A percentile compares a stretch with the other conserved stretches of the same genome.
Evolutionary conservation across 1,140 invertebrate species (phyloP).

Genomic region (Watersipora subatra): DNA sequence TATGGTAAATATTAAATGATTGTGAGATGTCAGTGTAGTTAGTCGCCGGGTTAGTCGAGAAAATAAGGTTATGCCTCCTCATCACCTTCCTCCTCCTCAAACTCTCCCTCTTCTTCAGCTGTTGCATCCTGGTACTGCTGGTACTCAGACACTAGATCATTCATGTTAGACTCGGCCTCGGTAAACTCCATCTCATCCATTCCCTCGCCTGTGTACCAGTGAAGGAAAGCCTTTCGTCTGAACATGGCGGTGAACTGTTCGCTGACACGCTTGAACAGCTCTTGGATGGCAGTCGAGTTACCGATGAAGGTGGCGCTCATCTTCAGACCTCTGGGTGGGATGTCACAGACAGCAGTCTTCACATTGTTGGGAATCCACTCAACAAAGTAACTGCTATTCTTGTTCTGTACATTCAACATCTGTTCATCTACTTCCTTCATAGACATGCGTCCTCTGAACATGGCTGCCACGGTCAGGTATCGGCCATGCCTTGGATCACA

Average conservation of each 20-base stretch:
- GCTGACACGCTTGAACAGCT: conserved; percentile 59
- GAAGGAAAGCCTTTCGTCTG: conserved; percentile 59
- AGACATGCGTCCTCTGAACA: conserved; percentile 85
- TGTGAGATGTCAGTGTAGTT: no score
- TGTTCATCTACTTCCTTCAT: conserved; percentile 78
- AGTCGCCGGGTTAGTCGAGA: no score
- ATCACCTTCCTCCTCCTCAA: conserved; percentile 63
- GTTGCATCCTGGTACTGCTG: conserved; percentile 62
- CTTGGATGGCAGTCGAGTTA: conserved; percentile 57
- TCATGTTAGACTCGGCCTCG: conserved; percentile 51
- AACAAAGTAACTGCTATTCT: conserved; percentile 64
- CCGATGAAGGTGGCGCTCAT: conserved; percentile 47
- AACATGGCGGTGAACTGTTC: conserved; percentile 62
- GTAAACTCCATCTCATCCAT: conserved; percentile 67
- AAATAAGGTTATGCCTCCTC: conserved; percentile 52
- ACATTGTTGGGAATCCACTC: conserved; percentile 59
- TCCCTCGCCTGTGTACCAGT: conserved; percentile 65
- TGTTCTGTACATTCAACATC: conserved; percentile 67
- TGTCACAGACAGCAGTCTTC: conserved; percentile 55
- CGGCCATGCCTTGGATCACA: conserved; percentile 69
- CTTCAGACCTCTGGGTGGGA: conserved; percentile 46
- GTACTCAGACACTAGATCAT: conserved; percentile 55
- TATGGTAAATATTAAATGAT: no score
- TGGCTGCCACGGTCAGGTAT: conserved; percentile 80
- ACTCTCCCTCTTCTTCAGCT: conserved; percentile 24